A percentile compares a stretch with the other conserved stretches of the same genome.
phyloP scores from a whole-genome alignment of 2,113 vertebrate genomes.

The Erythrocercus mccallii region DNA sequence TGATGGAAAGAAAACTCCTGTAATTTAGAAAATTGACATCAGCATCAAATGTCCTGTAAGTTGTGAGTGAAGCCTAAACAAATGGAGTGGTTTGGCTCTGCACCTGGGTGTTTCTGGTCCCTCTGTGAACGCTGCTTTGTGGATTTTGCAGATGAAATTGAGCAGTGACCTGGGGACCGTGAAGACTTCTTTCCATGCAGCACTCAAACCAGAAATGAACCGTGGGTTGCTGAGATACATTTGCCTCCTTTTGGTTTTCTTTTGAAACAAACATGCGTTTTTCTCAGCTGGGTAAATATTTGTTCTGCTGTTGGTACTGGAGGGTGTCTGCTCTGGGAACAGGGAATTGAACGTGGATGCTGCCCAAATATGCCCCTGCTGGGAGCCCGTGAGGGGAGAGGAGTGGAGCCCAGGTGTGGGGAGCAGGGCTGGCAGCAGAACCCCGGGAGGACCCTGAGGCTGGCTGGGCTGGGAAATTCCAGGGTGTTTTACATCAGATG shows the following conservation, averaged over 20 bases:
- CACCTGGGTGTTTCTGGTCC: background rate
- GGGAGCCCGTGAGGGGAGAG: background rate
- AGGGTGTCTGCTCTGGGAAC: background rate
- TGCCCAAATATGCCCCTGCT: background rate
- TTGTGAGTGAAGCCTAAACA: background rate
- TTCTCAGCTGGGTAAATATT: background rate
- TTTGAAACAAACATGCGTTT: background rate
- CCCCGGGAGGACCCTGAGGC: background rate
- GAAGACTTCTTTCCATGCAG: background rate
- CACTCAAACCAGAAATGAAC: background rate
- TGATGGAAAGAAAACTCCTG: background rate
- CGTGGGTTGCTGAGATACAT: background rate
- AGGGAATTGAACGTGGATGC: background rate
- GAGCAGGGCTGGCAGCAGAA: background rate
- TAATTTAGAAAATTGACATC: background rate
- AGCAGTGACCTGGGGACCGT: background rate
- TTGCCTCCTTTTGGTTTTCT: background rate
- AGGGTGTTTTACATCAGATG: background rate
- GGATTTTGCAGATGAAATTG: background rate
- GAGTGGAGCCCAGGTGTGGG: background rate
- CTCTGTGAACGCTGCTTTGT: rapidly evolving
- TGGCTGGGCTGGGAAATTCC: background rate
- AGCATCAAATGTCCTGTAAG: background rate
- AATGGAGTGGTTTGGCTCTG: rapidly evolving
- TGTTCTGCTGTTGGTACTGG: background rate